These are phyloP conservation scores for Cotesia typhae DNA, from an alignment of 1,140 invertebrate species.

Conservation along the genomic window DNA sequence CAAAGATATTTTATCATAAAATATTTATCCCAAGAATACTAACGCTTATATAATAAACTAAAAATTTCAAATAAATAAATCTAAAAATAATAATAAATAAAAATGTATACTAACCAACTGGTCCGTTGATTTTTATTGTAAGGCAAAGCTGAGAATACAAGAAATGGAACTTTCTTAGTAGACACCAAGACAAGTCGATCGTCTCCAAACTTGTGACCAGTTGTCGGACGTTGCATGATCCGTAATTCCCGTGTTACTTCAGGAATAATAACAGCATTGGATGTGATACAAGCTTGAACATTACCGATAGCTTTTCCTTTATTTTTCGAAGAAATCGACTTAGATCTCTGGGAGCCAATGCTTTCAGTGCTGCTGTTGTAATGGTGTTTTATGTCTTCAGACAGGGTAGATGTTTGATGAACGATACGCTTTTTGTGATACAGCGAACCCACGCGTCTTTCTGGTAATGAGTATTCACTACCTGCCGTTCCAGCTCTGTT, in stretches of 20 bases:
- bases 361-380: slow-evolving; percentile 81
- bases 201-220: slow-evolving; percentile 75
- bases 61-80: slow-evolving; percentile 17
- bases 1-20: too few relatives aligned
- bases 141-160: slow-evolving; percentile 84
- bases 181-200: slow-evolving; percentile 81
- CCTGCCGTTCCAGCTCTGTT: slow-evolving; percentile 70
- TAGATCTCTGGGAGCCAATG: slow-evolving; percentile 66
- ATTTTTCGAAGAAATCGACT: slow-evolving; percentile 54
- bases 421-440: slow-evolving; percentile 66
- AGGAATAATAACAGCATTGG: slow-evolving; percentile 59
- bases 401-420: slow-evolving; percentile 67
- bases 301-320: slow-evolving; percentile 57
- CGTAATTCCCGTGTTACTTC: slow-evolving; percentile 60
- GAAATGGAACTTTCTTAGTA: slow-evolving; percentile 76
- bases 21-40: not conserved
- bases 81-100: slow-evolving; percentile 24
- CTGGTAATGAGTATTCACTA: slow-evolving; percentile 68
- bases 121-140: slow-evolving; percentile 76
- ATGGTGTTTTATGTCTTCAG: slow-evolving; percentile 69
- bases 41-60: not conserved
- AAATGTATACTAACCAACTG: slow-evolving; percentile 67
- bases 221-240: slow-evolving; percentile 65
- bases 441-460: slow-evolving; percentile 66
- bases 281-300: slow-evolving; percentile 45